Evolutionary conservation across 2,888 invertebrate species (phyloP).

Genomic region (Ypsolopha sequella): DNA sequence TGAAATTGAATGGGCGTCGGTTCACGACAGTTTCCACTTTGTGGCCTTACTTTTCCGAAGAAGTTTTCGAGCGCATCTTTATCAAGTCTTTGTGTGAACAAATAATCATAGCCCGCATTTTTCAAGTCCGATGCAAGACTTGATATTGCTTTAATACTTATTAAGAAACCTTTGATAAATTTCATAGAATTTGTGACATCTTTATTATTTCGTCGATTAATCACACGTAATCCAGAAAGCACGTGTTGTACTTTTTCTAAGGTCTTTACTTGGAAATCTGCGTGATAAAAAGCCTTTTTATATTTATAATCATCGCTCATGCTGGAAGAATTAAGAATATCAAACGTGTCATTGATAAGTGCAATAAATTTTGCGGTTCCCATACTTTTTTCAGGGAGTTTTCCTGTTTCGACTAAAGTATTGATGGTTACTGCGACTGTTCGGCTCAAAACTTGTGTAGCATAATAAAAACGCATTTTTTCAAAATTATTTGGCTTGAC

Average conservation of each 20-base stretch:
- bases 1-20: no score
- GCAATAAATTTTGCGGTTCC: conserved; percentile 11
- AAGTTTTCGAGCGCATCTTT: background rate
- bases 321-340: conserved; percentile 13
- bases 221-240: conserved; percentile 10
- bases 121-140: background rate
- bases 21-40: no score
- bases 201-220: conserved; percentile 2
- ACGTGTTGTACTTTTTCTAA: conserved; percentile 11
- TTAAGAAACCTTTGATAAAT: background rate
- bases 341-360: no score
- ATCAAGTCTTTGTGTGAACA: background rate
- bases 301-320: conserved; percentile 5
- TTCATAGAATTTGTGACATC: conserved; percentile 6
- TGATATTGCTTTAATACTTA: background rate
- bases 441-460: conserved; percentile 20
- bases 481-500: conserved; percentile 19
- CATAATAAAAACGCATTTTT: conserved; percentile 17
- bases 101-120: background rate
- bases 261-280: conserved; percentile 11
- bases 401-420: conserved; percentile 10
- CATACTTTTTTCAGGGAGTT: conserved; percentile 8
- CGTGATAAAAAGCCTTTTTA: no score
- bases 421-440: conserved; percentile 19
- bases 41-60: no score